Evolutionary conservation across 1,140 invertebrate genomes (phyloP).

Genomic region (Zaprionus ghesquierei): DNA sequence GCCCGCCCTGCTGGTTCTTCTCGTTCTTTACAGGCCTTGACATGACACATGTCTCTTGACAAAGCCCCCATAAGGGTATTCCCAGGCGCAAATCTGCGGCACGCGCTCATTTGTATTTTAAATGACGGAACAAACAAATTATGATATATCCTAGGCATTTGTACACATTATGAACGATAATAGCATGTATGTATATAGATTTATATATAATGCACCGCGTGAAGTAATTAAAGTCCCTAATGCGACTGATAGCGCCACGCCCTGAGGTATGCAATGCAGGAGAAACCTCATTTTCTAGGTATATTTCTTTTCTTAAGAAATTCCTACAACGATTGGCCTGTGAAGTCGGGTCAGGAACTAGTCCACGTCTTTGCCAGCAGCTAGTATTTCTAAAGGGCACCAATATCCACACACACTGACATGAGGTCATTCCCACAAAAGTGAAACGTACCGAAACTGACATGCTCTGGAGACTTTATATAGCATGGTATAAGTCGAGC

Average conservation of each 20-base stretch:
- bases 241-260: not conserved
- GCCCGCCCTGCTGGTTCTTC: not conserved
- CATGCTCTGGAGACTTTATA: too few species aligned
- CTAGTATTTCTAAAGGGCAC: too few species aligned
- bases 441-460: too few species aligned
- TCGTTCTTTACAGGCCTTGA: slow-evolving; percentile 27
- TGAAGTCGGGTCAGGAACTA: too few species aligned
- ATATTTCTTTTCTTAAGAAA: too few species aligned
- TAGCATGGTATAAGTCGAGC: too few species aligned
- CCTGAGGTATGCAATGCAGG: not conserved
- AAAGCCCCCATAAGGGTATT: slow-evolving; percentile 29
- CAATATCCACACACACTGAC: too few species aligned
- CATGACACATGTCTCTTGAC: slow-evolving; percentile 39
- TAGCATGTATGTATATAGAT: not conserved
- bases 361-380: too few species aligned
- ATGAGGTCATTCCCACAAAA: too few species aligned
- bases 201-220: not conserved
- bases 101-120: slow-evolving; percentile 22
- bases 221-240: not conserved
- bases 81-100: slow-evolving; percentile 18
- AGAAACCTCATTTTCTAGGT: too few species aligned
- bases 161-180: not conserved
- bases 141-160: not conserved
- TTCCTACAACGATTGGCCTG: too few species aligned
- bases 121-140: slow-evolving; percentile 4